A percentile compares a stretch with the other conserved stretches of the same genome.
Conservation (phyloP, 2,797 vertebrate genomes). For the Alcedo atthis region DNA sequence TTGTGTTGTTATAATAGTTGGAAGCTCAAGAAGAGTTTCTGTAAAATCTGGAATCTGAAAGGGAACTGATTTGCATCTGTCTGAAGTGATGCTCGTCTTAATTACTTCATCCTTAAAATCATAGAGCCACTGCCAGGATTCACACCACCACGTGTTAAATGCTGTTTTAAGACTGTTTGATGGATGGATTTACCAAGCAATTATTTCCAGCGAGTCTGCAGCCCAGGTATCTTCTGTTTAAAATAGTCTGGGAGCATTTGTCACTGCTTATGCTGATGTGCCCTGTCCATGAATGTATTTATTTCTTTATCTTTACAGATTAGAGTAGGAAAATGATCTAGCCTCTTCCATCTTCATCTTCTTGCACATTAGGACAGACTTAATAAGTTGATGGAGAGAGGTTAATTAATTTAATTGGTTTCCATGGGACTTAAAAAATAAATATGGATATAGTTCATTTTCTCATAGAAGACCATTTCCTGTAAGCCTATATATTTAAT, state of each 20-base stretch:
- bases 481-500: neutral
- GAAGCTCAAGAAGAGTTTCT: neutral
- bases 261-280: neutral
- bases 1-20: neutral
- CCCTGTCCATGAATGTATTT: neutral
- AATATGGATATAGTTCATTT: neutral
- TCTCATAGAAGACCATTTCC: neutral
- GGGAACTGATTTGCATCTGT: neutral
- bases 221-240: neutral
- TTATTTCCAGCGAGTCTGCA: neutral
- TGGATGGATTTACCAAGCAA: neutral
- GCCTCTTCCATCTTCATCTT: neutral
- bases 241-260: neutral
- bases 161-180: neutral
- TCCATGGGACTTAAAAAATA: constrained; percentile 4
- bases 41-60: neutral
- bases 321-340: neutral
- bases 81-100: accelerated
- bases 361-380: neutral
- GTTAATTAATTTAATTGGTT: constrained; percentile 60
- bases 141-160: neutral
- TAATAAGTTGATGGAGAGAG: constrained; percentile 17
- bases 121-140: neutral
- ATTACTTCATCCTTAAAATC: neutral
- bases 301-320: neutral